Evolutionary conservation across 1,140 invertebrate species (phyloP), one percentile per base, ranked within the genome.

Genomic region (Tetraneura akinire): DNA sequence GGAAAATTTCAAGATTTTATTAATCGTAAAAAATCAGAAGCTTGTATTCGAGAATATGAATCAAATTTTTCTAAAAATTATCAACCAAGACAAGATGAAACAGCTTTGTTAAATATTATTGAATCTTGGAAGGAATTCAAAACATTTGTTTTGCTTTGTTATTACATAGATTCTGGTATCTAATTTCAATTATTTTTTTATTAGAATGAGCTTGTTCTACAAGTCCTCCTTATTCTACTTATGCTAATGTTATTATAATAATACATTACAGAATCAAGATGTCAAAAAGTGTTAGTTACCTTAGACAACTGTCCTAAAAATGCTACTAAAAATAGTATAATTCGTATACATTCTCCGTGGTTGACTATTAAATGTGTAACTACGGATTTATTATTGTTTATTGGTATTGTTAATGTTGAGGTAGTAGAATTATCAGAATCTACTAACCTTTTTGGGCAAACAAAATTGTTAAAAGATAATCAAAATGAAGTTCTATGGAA

Each of bases 11-110:
- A 21, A 45, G 74, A 78, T 13, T 55, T 78, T n/a, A 60, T 78
- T 10, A 62, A 78, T 29, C 74, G 53, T 62, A 78, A 62, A 62
- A 78, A 78, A 62, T 78, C 74, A 6, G 74, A 78, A 62, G 55
- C 55, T n/a, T 18, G 74, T 57, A 78, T 78, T 78, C 32, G 21
- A 62, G 53, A 78, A 18, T 78, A 60, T 14, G 55, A 78, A 13
- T 62, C 45, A 45, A 51, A 8, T 23, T 51, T 71, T 3, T 71
- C 47, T 49, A 57, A 78, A 78, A 62, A 6, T 45, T 45, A 78
- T 78, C 32, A 26, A n/a, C 53, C 13, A 62, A 51, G 26, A 26
- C 37, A 29, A 26, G 32, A 23, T 47, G 55, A 78, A 37, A 60
- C 8, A 62, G 21, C 29, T 0, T n/a, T 78, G 23, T 78, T 60